Evolutionary conservation across 2,888 invertebrate species (phyloP), one percentile per base, ranked within the genome.

Genomic region (Pteria penguin): DNA sequence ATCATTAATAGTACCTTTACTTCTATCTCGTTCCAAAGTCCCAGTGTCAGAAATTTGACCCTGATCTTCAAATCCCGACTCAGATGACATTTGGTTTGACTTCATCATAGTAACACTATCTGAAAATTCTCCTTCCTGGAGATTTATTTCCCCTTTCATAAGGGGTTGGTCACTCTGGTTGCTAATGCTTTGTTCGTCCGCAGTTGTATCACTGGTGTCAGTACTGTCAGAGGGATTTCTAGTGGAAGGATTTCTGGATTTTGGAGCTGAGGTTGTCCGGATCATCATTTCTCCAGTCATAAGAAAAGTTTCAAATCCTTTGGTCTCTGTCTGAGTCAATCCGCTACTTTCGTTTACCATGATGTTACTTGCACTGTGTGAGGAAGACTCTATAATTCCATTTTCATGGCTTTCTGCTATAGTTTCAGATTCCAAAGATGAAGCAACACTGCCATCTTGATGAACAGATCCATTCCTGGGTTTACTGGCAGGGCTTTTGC

Each of bases 221-320:
- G 82, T 81, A 72, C 84, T 72, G 69, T 83, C 82, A 29, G 82
- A 73, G 24, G 75, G 68, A 52, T 75, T 77, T 45, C 81, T 80
- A 75, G 75, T 80, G 3, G 78, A 77, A 58, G 79, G 58, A 65
- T 81, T 80, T 55, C 79, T 71, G 8, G 77, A 36, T 70, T 85
- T 82, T 32, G 81, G 96, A 94, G 78, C 84, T 65, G 87, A 86
- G 36, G 97, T 97, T 84, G 98, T 95, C 93, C 97, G 97, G 86
- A 98, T 94, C 92, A 98, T 98, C 90, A 97, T 95, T 93, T 98
- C 98, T 61, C 98, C 98, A 33, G 98, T 98, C 98, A 98, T 98
- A 95, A 98, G 96, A 94, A 97, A 98, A 74, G 91, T 90, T 78
- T 91, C 91, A 85, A 89, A 91, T 31, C 90, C 88, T 77, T 87